These are phyloP conservation scores for Leuciscus idus DNA, from an alignment of 2,113 vertebrate genomes.

Conservation along the genomic window DNA sequence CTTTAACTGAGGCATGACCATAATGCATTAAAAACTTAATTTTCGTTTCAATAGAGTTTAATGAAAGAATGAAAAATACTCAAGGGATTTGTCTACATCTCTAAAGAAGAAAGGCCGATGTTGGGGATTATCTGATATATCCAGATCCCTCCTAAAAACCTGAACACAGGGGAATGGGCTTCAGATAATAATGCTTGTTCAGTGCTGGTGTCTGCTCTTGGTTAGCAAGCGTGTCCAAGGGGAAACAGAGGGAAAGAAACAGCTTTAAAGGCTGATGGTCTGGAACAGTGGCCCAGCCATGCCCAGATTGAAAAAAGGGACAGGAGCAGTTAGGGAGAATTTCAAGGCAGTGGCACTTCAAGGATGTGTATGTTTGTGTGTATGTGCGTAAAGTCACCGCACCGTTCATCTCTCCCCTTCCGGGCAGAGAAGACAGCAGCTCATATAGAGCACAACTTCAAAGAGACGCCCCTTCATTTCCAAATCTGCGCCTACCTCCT, in stretches of 20 bases:
- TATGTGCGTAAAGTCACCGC: constrained; percentile 52
- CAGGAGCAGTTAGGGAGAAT: constrained; percentile 68
- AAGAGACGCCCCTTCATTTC: constrained; percentile 75
- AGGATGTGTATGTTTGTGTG: constrained; percentile 55
- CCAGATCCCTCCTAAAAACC: constrained; percentile 61
- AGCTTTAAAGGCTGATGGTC: constrained; percentile 69
- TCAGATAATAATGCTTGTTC: constrained; percentile 76
- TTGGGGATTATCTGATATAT: constrained; percentile 70
- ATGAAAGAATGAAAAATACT: neutral
- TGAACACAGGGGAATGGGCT: constrained; percentile 68
- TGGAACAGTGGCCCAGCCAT: constrained; percentile 72
- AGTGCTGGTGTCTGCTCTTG: constrained; percentile 73
- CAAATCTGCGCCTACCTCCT: constrained; percentile 71
- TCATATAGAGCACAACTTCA: constrained; percentile 74
- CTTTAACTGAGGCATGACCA: constrained; percentile 5
- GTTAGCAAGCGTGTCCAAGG: constrained; percentile 71
- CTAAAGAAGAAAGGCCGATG: neutral
- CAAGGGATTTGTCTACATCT: constrained; percentile 5
- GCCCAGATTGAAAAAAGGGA: constrained; percentile 64
- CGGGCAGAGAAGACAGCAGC: constrained; percentile 60
- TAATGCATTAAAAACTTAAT: neutral
- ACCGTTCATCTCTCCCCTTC: constrained; percentile 61
- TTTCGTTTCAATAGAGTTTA: constrained; percentile 5
- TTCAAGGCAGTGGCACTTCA: constrained; percentile 72
- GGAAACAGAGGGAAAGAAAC: constrained; percentile 61